Evolutionary conservation across 2,113 vertebrate species (phyloP), one percentile per base, ranked within the genome.

Genomic region (Natator depressus): DNA sequence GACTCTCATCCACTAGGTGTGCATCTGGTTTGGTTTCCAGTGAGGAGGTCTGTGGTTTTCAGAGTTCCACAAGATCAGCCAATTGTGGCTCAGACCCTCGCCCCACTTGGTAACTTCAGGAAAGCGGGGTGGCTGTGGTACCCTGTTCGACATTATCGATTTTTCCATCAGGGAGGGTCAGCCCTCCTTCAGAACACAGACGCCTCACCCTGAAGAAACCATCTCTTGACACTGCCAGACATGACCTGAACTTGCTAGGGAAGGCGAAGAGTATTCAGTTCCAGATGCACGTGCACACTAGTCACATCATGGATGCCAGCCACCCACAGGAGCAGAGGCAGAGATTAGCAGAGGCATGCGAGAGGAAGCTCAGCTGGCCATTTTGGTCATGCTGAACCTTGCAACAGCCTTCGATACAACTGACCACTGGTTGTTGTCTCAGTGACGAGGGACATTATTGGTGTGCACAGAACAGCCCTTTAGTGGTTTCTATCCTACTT

Each of bases 271-370:
- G 10, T 22, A 75, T 42, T 42, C 19, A 42, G 9, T 42, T 42
- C 10, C 20, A 75, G 38, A 38, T 22, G 65, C 16, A 80, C 11
- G 29, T 85, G 8, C 76, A 69, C 42, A 89, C 72, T 10, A 29
- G 8, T 20, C 82, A 27, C 25, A 82, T 9, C 13, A 5, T 85
- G 22, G 42, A 11, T 57, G 42, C 46, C 13, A 50, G 57, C 17
- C 62, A 25, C 1, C 9, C 80, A 13, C 0, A 75, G 35, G 0
- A n/a, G 80, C 16, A 75, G 1, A 3, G 86, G 20, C 10, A 29
- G 80, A 92, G 76, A 47, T 31, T 42, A 83, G 6, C 79, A 84
- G 3, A 12, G n/a, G 11, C 38, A 75, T 11, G 22, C 4, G 20
- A 46, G 1, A 22, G 46, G 78, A 57, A 25, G 38, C 59, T 24